Percentiles rank a stretch among this genome's conserved stretches.
Conservation (phyloP, 92 coral and sea anemone genomes). For the Heteractis magnifica region DNA sequence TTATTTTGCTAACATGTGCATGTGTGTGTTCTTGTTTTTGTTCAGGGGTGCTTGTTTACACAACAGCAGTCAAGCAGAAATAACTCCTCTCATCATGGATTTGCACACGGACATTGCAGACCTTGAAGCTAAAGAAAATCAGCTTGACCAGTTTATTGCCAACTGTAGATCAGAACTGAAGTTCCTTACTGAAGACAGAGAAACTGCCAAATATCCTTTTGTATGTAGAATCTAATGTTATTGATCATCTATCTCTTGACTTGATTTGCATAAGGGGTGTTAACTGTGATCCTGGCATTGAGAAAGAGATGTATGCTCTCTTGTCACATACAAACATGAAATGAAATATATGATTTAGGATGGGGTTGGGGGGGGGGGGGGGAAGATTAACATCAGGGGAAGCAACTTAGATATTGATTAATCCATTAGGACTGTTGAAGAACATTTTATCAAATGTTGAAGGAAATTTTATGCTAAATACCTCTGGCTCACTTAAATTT, state of each 20-base stretch:
- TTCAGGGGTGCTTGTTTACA: conserved; percentile 40
- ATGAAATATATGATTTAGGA: too few species aligned
- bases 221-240: conserved; percentile 2
- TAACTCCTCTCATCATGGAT: conserved; percentile 72
- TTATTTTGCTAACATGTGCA: neutral
- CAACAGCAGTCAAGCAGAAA: conserved; percentile 32
- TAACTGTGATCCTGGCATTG: neutral
- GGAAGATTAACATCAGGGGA: too few species aligned
- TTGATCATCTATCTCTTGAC: neutral
- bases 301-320: too few species aligned
- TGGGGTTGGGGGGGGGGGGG: too few species aligned
- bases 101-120: conserved; percentile 96
- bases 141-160: conserved; percentile 74
- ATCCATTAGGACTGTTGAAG: too few species aligned
- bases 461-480: too few species aligned
- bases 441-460: too few species aligned
- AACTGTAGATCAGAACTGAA: conserved; percentile 82
- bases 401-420: too few species aligned
- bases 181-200: conserved; percentile 77
- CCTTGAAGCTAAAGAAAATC: conserved; percentile 88
- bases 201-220: conserved; percentile 89
- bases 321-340: too few species aligned
- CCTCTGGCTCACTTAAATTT: too few species aligned
- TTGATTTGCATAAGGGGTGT: neutral
- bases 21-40: neutral